Evolutionary conservation across 2,888 invertebrate species (phyloP), one percentile per base, ranked within the genome.

Genomic region (Halocaridina rubra): DNA sequence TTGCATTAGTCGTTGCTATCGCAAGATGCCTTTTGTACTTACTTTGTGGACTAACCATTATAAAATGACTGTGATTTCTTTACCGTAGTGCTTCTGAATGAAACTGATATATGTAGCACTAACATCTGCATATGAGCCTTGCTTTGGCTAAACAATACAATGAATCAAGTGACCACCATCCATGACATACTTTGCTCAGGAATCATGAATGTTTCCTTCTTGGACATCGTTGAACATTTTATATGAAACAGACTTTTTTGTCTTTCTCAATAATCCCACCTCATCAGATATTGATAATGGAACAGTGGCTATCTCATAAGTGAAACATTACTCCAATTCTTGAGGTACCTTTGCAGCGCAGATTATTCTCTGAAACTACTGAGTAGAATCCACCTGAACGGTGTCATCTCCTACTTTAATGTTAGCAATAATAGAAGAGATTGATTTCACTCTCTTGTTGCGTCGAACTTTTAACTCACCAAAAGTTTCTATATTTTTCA

Each of bases 141-240:
- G 59, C 0, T 24, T 84, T 80, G 87, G 88, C 88, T 89, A 89
- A 71, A 88, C 72, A 61, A 89, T 80, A 76, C 79, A 77, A 33
- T 85, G 88, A 57, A 89, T 92, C 27, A 88, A 78, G 75, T 86
- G 46, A 64, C 84, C 88, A 29, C 87, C 87, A 72, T 89, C 88
- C 27, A 89, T 22, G 19, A 88, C 74, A 71, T 57, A 89, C 67
- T 67, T 67, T 5, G 24, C 16, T 27, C 67, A 24, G 16, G 24
- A 67, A 27, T 27, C 7, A 67, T 67, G 19, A 67, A 67, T 27
- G n/a, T 7, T 24, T 67, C 67, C 7, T 27, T 67, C 8, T 67
- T 67, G n/a, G 10, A n/a, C n/a, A n/a, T n/a, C n/a, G n/a, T n/a
- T n/a, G n/a, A n/a, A 67, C 67, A 27, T 67, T 16, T 67, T 16